Evolutionary conservation across 2,797 vertebrate genomes (phyloP).

Genomic region (Hapalemur alaotrensis): DNA sequence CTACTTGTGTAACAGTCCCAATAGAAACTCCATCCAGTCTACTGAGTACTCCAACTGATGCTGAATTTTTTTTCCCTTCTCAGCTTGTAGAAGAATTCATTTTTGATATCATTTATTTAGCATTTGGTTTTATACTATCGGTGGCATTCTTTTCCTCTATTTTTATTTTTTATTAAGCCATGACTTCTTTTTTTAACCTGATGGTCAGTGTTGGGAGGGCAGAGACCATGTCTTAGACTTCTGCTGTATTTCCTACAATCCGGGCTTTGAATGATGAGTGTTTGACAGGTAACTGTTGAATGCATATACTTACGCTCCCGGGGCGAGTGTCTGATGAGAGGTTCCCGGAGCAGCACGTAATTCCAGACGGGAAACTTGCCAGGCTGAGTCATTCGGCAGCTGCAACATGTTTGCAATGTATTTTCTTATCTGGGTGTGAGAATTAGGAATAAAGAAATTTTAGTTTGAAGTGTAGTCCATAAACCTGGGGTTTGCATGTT

Average conservation of each 20-base stretch:
- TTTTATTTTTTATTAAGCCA: neutral
- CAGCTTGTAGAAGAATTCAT: neutral
- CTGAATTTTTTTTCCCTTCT: neutral
- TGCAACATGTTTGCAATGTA: constrained; percentile 42
- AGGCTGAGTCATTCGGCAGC: constrained; percentile 70
- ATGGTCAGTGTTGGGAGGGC: neutral
- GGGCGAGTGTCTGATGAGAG: constrained; percentile 26
- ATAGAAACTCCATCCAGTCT: neutral
- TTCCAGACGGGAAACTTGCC: constrained; percentile 49
- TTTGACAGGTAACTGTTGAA: constrained; percentile 20
- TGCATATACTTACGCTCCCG: neutral
- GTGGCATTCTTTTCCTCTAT: neutral
- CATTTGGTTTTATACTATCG: neutral
- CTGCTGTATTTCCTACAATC: neutral
- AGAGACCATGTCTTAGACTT: neutral
- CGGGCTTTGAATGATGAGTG: neutral
- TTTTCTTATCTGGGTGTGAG: constrained; percentile 37
- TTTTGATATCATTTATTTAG: neutral
- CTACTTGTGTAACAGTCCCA: neutral
- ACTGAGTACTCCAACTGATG: neutral
- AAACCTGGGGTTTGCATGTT: neutral
- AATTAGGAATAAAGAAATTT: constrained; percentile 47
- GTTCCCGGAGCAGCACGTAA: neutral
- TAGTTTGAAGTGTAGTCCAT: neutral
- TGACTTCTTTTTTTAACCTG: neutral